A percentile compares a stretch with the other conserved stretches of the same genome.
These are phyloP conservation scores for Biston betularia DNA, from an alignment of 2,888 invertebrate genomes.

Conservation along the genomic window DNA sequence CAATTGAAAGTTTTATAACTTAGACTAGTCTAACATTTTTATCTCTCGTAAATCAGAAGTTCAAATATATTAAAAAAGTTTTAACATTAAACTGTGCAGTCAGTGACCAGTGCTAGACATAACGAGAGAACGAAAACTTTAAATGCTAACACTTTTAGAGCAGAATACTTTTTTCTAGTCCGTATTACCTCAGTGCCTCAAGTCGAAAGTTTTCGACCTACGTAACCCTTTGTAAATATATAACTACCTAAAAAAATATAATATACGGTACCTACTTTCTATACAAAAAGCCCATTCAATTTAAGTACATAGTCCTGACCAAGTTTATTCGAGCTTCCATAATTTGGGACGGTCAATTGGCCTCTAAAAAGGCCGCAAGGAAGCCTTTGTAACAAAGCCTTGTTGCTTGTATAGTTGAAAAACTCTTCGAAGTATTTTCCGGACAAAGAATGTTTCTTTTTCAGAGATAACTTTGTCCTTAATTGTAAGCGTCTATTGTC, in stretches of 20 bases:
- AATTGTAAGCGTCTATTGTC: not conserved
- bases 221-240: too few relatives aligned
- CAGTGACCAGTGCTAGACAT: not conserved
- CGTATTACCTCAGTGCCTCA: too few relatives aligned
- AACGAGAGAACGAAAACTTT: not conserved
- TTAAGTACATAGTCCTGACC: slow-evolving; percentile 20
- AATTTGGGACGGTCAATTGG: slow-evolving; percentile 37
- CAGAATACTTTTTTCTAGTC: too few relatives aligned
- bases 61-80: slow-evolving; percentile 4
- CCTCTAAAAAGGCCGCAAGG: slow-evolving; percentile 28
- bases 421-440: slow-evolving; percentile 22
- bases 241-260: not conserved
- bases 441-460: slow-evolving; percentile 22
- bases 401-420: slow-evolving; percentile 17
- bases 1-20: not conserved
- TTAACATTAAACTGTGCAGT: not conserved
- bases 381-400: slow-evolving; percentile 21
- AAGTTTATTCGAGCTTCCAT: slow-evolving; percentile 26
- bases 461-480: slow-evolving; percentile 2
- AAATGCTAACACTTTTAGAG: too few relatives aligned
- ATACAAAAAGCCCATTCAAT: slow-evolving; percentile 13
- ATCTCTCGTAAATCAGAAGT: slow-evolving; percentile 1
- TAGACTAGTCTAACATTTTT: not conserved
- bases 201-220: too few relatives aligned
- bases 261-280: not conserved